These are phyloP conservation scores for Trematocara macrostoma DNA, from an alignment of 2,113 vertebrate genomes.

Conservation along the genomic window DNA sequence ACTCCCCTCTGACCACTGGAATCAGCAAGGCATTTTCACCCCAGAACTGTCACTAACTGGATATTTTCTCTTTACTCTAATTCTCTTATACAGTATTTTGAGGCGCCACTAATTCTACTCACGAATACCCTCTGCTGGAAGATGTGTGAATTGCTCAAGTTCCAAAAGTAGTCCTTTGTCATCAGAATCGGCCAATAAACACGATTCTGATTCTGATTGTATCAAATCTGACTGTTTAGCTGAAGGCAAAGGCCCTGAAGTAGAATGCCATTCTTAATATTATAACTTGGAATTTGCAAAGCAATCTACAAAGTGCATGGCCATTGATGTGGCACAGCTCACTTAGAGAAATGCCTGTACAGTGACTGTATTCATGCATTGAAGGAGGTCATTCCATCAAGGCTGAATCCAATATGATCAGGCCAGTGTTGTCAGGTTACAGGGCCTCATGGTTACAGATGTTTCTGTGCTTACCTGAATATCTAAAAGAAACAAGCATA, in stretches of 20 bases:
- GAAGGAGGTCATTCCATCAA: slow-evolving; percentile 79
- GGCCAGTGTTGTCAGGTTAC: slow-evolving; percentile 64
- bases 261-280: slow-evolving; percentile 64
- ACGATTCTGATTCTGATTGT: not conserved
- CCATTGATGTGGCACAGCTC: slow-evolving; percentile 75
- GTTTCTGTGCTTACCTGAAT: not conserved
- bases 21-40: not conserved
- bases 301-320: slow-evolving; percentile 79
- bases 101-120: slow-evolving; percentile 86
- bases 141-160: slow-evolving; percentile 83
- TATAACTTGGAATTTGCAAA: not conserved
- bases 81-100: slow-evolving; percentile 78
- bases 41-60: not conserved
- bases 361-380: slow-evolving; percentile 72
- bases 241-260: slow-evolving; percentile 75
- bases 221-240: slow-evolving; percentile 73
- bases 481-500: not conserved
- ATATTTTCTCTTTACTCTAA: slow-evolving; percentile 67
- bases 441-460: not conserved
- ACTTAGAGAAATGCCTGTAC: slow-evolving; percentile 77
- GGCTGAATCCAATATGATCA: slow-evolving; percentile 76
- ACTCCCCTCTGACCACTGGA: not conserved
- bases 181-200: not conserved
- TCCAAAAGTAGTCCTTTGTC: slow-evolving; percentile 70
- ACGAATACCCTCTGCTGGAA: slow-evolving; percentile 85